Base-by-base conservation (phyloP, 92 coral and sea anemone genomes). In the Pocillopora meandrina region DNA sequence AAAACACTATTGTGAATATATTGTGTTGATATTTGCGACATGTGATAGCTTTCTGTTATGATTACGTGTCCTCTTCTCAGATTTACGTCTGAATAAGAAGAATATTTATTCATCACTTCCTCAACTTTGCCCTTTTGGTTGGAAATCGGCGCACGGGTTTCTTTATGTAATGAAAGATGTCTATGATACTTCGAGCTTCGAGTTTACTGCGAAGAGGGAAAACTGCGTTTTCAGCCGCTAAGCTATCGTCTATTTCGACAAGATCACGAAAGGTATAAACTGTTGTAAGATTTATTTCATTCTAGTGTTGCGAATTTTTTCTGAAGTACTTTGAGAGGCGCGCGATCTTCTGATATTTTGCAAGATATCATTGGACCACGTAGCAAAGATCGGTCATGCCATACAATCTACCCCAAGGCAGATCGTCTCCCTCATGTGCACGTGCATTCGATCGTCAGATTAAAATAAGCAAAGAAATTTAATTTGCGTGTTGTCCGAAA, bases 151-250 rank as follows among this genome's bases (percentile, higher is more conserved):
- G 59, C 34, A 15, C 79, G 3, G n/a, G 10, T 47, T 66, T 59
- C 5, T 26, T 56, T 62, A 57, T 23, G 59, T 56, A 69, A 33
- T 59, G 49, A 66, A 71, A 11, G 74, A 94, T 94, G 98, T 86
- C 98, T 49, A 85, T 92, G 56, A 88, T 94, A 61, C 87, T 94
- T 26, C 95, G 93, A 79, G 98, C 95, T 18, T 90, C 98, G 21
- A 78, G 82, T 52, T 92, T 84, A 76, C 66, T 94, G 0, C 90
- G 93, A 60, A 87, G 86, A 10, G 89, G 88, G 21, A 76, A 31
- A 12, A 73, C 82, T 61, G 56, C 85, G 9, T 57, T 91, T 17
- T 85, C 82, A 87, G 88, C 83, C 57, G 68, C 88, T 8, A 56
- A 70, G 60, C 76, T 77, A n/a, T 58, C 85, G 20, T 81, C 91